Base-by-base conservation (phyloP, 2,113 vertebrate species). In the Corapipo altera region DNA sequence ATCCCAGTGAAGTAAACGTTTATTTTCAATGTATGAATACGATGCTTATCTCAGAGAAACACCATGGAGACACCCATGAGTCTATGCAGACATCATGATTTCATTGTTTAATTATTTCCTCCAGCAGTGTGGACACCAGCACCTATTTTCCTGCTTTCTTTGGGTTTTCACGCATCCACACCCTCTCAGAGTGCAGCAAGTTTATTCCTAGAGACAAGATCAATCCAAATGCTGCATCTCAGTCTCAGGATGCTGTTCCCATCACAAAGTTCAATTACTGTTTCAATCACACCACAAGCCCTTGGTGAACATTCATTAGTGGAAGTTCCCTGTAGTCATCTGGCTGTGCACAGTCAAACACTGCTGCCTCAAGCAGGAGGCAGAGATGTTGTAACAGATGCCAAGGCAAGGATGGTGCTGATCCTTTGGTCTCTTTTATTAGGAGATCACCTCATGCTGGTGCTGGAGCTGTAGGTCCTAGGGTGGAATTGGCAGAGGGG, bases 181-280 rank as follows among this genome's bases (percentile, higher is more conserved):
- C 12, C 1, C 35, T 39, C 28, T 54, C 18, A 46, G 46, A 72
- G 18, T 33, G 9, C 76, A 67, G 35, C 61, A 59, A 4, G 79
- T 89, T 80, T 71, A 41, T 92, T 89, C 39, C 44, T n/a, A 26
- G 62, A 28, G 62, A 55, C 41, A 27, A 89, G 57, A 61, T 59
- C 65, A 46, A 84, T 74, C 69, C 69, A 67, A 81, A 32, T 27
- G 26, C 87, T 81, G 65, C 35, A 5, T 66, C 89, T 78, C 73
- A 12, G 57, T 73, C 69, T 84, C 4, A 52, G 51, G 1, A 24
- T 48, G 54, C 66, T 35, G 14, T 89, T 93, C 44, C 81, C 93
- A 79, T 95, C 81, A n/a, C 89, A 85, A 51, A 85, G 85, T 95
- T 89, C 93, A 92, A 61, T 95, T 95, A 75, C 81, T 88, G 62